Evolutionary conservation across 92 coral and sea anemone species (phyloP).

Genomic region (Phenganax subtilis): DNA sequence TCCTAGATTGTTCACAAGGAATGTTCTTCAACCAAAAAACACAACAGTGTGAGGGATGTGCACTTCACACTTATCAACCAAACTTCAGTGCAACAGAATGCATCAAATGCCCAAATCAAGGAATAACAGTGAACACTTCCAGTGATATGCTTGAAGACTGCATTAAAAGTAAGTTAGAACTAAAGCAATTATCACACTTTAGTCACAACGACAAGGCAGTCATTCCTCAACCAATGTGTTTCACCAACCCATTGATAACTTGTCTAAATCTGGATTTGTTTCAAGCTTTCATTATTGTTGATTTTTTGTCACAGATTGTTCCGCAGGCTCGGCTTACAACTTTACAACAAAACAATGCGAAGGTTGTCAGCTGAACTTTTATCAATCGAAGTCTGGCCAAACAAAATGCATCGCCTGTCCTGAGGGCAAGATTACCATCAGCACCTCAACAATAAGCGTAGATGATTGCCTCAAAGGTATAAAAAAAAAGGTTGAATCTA

Average conservation of each 20-base stretch:
- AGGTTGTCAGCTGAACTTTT: background rate
- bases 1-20: constrained; percentile 16
- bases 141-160: constrained; percentile 11
- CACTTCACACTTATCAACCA: constrained; percentile 19
- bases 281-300: too few species aligned
- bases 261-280: too few species aligned
- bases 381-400: background rate
- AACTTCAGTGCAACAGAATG: background rate
- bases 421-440: background rate
- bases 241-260: too few species aligned
- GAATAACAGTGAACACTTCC: constrained; percentile 19
- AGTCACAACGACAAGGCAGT: too few species aligned
- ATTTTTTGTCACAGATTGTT: background rate
- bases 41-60: constrained; percentile 10
- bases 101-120: constrained; percentile 5
- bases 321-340: background rate
- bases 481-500: too few species aligned
- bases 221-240: too few species aligned
- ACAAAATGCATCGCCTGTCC: background rate
- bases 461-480: constrained; percentile 13
- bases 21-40: constrained; percentile 2
- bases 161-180: constrained; percentile 8
- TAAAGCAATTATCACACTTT: background rate
- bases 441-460: background rate
- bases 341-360: background rate